These are phyloP conservation scores for Sturnus vulgaris DNA, from an alignment of 2,113 vertebrate genomes.

Conservation along the genomic window DNA sequence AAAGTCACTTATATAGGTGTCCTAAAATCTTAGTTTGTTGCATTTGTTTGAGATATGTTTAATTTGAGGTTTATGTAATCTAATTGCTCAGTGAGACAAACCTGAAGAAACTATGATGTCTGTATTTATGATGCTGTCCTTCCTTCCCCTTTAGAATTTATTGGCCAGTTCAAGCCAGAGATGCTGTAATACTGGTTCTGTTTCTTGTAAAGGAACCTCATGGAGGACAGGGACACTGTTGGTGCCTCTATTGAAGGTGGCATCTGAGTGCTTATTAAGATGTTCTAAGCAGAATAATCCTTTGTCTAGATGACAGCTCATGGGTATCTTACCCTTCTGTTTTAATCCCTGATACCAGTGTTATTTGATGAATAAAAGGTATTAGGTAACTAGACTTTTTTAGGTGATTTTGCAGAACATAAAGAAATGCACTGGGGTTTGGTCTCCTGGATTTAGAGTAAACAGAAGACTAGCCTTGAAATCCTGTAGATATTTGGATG, in stretches of 20 bases:
- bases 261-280: background rate
- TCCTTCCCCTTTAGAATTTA: background rate
- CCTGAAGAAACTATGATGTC: background rate
- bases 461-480: background rate
- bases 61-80: background rate
- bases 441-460: background rate
- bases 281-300: background rate
- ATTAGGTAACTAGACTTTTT: background rate
- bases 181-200: background rate
- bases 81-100: background rate
- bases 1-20: background rate
- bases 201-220: background rate
- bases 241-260: background rate
- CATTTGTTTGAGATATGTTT: background rate
- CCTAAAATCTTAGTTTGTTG: background rate
- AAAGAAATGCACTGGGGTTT: background rate
- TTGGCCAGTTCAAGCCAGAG: background rate
- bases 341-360: background rate
- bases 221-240: background rate
- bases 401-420: background rate
- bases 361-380: background rate
- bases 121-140: background rate
- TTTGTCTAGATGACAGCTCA: background rate
- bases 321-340: background rate
- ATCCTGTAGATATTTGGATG: background rate